A percentile compares a stretch with the other conserved stretches of the same genome.
phyloP scores from a whole-genome alignment of 1,140 invertebrate genomes.

The Dendroctonus ponderosae region DNA sequence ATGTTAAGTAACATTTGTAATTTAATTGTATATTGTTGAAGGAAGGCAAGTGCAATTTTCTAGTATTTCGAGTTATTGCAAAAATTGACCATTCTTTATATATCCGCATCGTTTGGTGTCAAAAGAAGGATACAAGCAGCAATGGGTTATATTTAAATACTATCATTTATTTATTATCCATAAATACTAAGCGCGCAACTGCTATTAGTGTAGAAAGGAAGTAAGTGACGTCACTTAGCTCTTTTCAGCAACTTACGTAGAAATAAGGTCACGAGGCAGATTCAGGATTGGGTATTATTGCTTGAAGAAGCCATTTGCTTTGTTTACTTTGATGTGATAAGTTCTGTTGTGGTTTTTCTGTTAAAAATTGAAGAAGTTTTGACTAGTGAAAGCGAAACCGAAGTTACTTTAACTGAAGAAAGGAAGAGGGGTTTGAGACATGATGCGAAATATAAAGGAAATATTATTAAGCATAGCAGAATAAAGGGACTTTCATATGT shows the following conservation, averaged over 20 bases:
- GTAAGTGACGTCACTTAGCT: too few relatives aligned
- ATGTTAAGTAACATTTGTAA: too few relatives aligned
- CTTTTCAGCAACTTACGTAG: too few relatives aligned
- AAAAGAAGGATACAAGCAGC: too few relatives aligned
- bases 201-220: too few relatives aligned
- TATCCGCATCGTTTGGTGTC: too few relatives aligned
- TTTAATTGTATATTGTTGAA: neutral
- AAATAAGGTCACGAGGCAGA: too few relatives aligned
- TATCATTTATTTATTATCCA: neutral
- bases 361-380: neutral
- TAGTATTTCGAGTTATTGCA: too few relatives aligned
- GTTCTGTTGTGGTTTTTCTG: neutral
- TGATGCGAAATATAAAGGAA: neutral
- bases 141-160: neutral
- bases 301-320: neutral
- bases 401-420: neutral
- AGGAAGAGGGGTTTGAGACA: neutral
- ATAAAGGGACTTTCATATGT: too few relatives aligned
- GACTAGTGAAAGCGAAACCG: conserved; percentile 1
- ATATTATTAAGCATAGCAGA: neutral
- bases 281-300: neutral
- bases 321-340: neutral
- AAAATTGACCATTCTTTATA: too few relatives aligned
- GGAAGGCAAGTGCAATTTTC: neutral
- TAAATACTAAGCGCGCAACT: too few relatives aligned